Evolutionary conservation across 1,140 invertebrate genomes (phyloP).

Genomic region (Euborellia annulipes): DNA sequence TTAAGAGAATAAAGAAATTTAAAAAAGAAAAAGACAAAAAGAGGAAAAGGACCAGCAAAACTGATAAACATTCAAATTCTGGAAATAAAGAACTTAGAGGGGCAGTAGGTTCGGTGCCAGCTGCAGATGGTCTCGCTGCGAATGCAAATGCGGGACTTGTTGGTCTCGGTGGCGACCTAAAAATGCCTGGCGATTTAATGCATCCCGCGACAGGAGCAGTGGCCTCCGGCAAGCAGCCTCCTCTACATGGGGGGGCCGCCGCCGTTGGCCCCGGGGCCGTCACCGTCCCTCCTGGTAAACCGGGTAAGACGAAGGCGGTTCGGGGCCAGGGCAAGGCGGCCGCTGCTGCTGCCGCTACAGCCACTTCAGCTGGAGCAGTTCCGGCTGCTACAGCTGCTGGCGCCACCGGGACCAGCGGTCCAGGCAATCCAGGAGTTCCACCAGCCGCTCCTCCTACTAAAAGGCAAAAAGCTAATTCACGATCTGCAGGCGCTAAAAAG

Average conservation of each 20-base stretch:
- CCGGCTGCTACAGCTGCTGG: slow-evolving; percentile 33
- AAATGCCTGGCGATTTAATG: slow-evolving; percentile 28
- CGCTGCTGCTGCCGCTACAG: slow-evolving; percentile 21
- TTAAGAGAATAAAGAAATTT: slow-evolving; percentile 60
- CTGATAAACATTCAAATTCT: slow-evolving; percentile 10
- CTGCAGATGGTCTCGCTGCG: slow-evolving; percentile 1
- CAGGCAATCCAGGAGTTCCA: slow-evolving; percentile 31
- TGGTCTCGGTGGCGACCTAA: slow-evolving; percentile 33
- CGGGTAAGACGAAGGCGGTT: too few relatives aligned
- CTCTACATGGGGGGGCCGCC: slow-evolving; percentile 20
- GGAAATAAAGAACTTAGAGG: too few relatives aligned
- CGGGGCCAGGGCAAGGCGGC: slow-evolving; percentile 17
- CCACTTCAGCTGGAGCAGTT: slow-evolving; percentile 27
- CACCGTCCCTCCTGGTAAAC: slow-evolving; percentile 13
- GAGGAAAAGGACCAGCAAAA: slow-evolving; percentile 35
- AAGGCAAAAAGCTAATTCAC: slow-evolving; percentile 40
- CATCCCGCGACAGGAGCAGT: slow-evolving; percentile 24
- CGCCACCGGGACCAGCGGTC: slow-evolving; percentile 19
- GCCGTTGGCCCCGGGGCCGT: slow-evolving; percentile 23
- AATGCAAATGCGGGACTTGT: slow-evolving; percentile 30
- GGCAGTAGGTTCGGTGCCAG: slow-evolving; percentile 36
- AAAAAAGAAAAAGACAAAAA: slow-evolving; percentile 55
- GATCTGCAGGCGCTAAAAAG: slow-evolving; percentile 36
- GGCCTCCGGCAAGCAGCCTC: slow-evolving; percentile 1
- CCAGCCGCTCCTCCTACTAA: slow-evolving; percentile 33